Percentiles rank a stretch among this genome's conserved stretches.
Conservation (phyloP, 2,113 vertebrate genomes). For the Nymphicus hollandicus region DNA sequence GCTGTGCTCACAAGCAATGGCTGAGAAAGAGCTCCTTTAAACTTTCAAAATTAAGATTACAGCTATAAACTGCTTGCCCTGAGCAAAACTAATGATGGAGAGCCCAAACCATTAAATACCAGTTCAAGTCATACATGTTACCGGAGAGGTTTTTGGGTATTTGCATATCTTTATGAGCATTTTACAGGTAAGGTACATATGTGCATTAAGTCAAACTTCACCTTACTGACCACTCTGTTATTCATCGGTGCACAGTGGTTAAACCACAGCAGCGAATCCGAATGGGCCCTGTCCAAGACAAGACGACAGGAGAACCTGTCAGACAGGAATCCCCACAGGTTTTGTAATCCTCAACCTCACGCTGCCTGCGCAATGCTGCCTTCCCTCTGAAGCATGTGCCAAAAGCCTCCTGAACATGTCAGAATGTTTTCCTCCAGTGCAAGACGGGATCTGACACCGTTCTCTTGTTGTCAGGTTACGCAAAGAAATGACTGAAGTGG, state of each 20-base stretch:
- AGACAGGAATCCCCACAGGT: neutral
- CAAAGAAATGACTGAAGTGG: neutral
- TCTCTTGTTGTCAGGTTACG: neutral
- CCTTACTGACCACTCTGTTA: neutral
- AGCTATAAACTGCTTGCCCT: neutral
- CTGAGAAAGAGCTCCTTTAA: neutral
- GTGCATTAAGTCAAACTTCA: neutral
- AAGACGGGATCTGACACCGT: neutral
- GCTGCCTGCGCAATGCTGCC: neutral
- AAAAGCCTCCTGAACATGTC: neutral
- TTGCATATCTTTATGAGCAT: neutral
- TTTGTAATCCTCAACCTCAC: neutral
- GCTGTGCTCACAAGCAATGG: neutral
- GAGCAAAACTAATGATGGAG: no score
- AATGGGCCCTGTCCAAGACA: neutral
- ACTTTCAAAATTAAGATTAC: neutral
- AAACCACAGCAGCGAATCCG: neutral
- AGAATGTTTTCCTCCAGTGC: neutral
- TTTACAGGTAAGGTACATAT: accelerated
- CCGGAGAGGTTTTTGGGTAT: neutral
- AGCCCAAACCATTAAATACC: neutral
- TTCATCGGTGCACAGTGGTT: neutral
- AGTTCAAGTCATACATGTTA: neutral
- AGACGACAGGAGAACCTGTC: neutral
- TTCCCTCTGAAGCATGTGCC: neutral